Conservation (phyloP, 2,113 vertebrate species). For the Callorhinus ursinus region DNA sequence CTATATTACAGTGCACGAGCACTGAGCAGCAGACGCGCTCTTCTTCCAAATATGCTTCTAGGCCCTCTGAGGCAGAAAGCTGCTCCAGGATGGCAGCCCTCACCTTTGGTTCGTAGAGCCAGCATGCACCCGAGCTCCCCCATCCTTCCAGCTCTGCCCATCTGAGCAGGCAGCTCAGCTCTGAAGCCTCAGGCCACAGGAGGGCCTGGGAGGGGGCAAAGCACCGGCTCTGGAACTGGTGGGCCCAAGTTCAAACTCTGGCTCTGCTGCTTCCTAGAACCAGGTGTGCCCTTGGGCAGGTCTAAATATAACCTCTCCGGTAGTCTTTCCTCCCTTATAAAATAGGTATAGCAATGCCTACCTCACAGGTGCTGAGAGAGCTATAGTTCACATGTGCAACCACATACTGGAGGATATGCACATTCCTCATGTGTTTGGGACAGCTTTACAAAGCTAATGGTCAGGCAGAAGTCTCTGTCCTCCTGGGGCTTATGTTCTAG, state of each 20-base stretch:
- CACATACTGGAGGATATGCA: rapidly evolving
- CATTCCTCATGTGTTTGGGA: rapidly evolving
- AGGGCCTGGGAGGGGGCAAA: no score
- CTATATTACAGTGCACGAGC: rapidly evolving
- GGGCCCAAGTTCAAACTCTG: not conserved
- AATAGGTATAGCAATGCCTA: not conserved
- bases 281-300: not conserved
- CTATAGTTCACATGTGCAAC: rapidly evolving
- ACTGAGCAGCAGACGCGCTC: not conserved
- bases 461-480: not conserved
- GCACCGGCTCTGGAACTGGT: not conserved
- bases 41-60: not conserved
- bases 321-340: not conserved
- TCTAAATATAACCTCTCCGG: not conserved
- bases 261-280: not conserved
- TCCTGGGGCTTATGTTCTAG: not conserved
- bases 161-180: not conserved
- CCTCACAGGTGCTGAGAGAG: not conserved
- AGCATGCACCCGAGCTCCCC: not conserved
- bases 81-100: not conserved
- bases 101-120: not conserved
- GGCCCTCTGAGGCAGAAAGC: no score
- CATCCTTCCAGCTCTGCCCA: not conserved
- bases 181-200: not conserved
- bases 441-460: not conserved